Base-by-base conservation (phyloP, 2,888 invertebrate species). In the Halictus ligatus region DNA sequence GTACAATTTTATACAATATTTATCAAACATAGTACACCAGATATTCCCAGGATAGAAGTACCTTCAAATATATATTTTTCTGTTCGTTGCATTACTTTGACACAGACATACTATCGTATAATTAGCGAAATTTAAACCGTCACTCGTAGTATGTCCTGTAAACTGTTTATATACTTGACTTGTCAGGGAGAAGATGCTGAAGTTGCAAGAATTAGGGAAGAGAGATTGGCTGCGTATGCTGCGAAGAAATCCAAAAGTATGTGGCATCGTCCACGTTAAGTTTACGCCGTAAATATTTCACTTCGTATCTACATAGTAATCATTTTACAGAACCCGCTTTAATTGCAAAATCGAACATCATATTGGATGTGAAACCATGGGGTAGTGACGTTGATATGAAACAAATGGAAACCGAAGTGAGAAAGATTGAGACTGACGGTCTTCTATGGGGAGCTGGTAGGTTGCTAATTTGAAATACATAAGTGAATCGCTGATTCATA, bases 351-450 rank as follows among this genome's bases (percentile, higher is more conserved):
- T 99, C 99, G 7, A 98, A 97, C 94, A 97, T 99, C 76, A 97
- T 99, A 90, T 96, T 99, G 89, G 99, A 99, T 95, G 97, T 99
- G 1, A 99, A 99, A 95, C 99, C 99, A 29, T 97, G 97, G 97
- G 98, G 98, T 95, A 98, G 99, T 96, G 98, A 99, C 95, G 99
- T 99, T 60, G 98, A 99, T 93, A 98, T 99, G 97, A 97, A 96
- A 90, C 96, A 96, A 83, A 96, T 99, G 97, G 99, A 99, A 95
- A 95, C 96, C 48, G 95, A 96, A 91, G 98, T 99, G 0, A 96
- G 99, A 90, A 96, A 96, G 89, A 97, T 99, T 89, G 94, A 94
- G 85, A 96, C 96, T 88, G 99, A 99, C 93, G 99, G 99, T 43
- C 97, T 99, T 54, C 95, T 99, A 7, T 99, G 99, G 99, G 99